phyloP scores from a whole-genome alignment of 2,113 vertebrate species.

The Melanerpes formicivorus region DNA sequence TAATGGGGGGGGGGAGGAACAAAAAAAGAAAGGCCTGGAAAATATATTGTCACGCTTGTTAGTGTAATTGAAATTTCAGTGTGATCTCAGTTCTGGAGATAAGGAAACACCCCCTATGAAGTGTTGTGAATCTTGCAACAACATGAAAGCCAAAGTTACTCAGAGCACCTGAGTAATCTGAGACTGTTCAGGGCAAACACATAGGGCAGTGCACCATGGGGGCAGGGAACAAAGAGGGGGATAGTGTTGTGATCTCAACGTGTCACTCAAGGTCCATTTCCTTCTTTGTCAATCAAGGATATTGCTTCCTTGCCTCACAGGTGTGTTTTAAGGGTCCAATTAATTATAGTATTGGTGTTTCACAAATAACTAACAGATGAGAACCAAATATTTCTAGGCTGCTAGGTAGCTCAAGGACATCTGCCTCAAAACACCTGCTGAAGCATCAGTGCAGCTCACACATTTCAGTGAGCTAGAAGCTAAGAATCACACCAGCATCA shows the following conservation, averaged over 20 bases:
- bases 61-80: background rate
- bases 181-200: background rate
- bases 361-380: background rate
- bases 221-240: background rate
- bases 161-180: background rate
- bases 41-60: background rate
- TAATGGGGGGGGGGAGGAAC: background rate
- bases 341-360: background rate
- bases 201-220: background rate
- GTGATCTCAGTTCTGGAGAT: background rate
- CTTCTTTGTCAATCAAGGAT: background rate
- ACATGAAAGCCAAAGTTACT: background rate
- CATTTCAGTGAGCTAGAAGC: background rate
- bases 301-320: background rate
- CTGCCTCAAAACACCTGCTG: background rate
- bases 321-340: background rate
- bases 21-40: background rate
- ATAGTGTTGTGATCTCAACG: background rate
- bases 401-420: background rate
- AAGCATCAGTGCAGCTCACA: background rate
- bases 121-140: background rate
- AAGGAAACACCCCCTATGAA: background rate
- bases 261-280: background rate
- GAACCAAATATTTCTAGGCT: slow-evolving; percentile 1
- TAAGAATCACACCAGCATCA: background rate